Evolutionary conservation across 2,113 vertebrate species (phyloP), one percentile per base, ranked within the genome.

Genomic region (Formicarius rufipectus): DNA sequence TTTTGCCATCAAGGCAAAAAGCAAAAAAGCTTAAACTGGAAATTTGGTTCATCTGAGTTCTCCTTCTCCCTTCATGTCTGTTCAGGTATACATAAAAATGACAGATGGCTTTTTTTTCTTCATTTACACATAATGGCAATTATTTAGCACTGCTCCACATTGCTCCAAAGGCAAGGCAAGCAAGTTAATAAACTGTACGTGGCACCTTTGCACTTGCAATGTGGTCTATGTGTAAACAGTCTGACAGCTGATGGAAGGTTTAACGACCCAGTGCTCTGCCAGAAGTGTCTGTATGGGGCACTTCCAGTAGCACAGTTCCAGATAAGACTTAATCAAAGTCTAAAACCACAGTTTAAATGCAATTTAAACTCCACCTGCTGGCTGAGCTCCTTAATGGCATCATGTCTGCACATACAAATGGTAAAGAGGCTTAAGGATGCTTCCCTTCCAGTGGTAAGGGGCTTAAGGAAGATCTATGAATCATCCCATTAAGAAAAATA

Each of bases 291-390:
- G 15, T 17, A 63, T 45, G 56, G 85, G 14, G 10, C 47, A 84
- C 55, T 89, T 74, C 27, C 81, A 89, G 82, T 7, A 52, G 49
- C 53, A 56, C 37, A 47, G 37, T 20, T 91, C 58, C 79, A 91
- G 68, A 76, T 39, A 69, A 84, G 7, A 59, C 47, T 72, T 52
- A 63, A 77, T 35, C 42, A 14, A 52, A 72, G 30, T 16, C 77
- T 30, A 44, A 87, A 93, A 28, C 49, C 52, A 17, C 69, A 42
- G 60, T 68, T 84, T 63, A 81, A 87, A 93, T 17, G 90, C 87
- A 76, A 87, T 96, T 93, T 93, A 96, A 96, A 96, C 95, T 96
- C 95, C 96, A 96, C 89, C 96, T 97, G 87, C 96, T 96, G 96
- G 96, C 75, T 93, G 93, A 92, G 84, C 69, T 78, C 77, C 77